A percentile compares a stretch with the other conserved stretches of the same genome.
Conservation (phyloP, 2,113 vertebrate genomes). For the Tricholaema leucomelas region DNA sequence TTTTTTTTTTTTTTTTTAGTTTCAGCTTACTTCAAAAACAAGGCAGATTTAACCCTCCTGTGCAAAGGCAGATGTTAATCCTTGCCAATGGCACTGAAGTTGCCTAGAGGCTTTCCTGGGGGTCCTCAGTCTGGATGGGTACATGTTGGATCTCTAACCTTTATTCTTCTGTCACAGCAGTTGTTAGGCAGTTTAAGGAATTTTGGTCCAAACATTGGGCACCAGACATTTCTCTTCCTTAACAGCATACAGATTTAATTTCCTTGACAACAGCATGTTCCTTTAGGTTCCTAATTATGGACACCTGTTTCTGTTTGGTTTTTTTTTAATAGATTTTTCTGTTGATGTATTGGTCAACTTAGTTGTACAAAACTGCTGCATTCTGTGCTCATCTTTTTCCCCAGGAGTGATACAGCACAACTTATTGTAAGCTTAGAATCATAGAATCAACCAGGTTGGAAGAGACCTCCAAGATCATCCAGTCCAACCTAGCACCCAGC, state of each 20-base stretch:
- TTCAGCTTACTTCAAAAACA: slow-evolving; percentile 4
- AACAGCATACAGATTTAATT: background rate
- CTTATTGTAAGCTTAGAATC: background rate
- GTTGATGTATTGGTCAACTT: background rate
- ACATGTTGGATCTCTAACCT: background rate
- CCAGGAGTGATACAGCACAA: background rate
- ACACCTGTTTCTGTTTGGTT: background rate
- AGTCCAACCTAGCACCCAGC: too few species aligned
- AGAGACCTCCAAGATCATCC: too few species aligned
- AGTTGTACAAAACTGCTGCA: accelerated
- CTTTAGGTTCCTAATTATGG: background rate
- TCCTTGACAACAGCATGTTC: background rate
- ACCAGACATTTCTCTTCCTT: background rate
- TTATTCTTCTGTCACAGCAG: background rate
- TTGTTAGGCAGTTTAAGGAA: background rate
- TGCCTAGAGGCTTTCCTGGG: background rate
- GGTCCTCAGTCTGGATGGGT: background rate
- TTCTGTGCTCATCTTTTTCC: background rate
- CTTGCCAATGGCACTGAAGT: background rate
- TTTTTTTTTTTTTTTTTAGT: slow-evolving; percentile 5
- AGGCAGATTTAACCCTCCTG: background rate
- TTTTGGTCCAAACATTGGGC: background rate
- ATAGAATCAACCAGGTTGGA: too few species aligned
- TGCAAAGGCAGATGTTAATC: background rate
- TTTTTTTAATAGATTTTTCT: background rate